These are phyloP conservation scores for Keiferia lycopersicella DNA, from an alignment of 2,888 invertebrate genomes.

Conservation along the genomic window DNA sequence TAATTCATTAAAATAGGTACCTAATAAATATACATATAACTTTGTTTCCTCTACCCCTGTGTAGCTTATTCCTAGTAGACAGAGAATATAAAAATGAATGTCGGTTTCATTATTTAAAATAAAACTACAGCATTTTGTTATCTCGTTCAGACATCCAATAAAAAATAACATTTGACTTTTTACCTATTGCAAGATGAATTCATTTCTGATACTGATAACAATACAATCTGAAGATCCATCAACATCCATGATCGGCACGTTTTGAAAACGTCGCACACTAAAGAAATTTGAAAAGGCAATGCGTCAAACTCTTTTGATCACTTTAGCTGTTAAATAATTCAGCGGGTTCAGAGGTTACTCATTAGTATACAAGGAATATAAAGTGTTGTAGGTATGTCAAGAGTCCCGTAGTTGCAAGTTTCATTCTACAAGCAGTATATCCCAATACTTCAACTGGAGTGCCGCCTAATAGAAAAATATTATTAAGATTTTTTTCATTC, in stretches of 20 bases:
- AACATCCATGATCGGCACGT: background rate
- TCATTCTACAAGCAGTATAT: slow-evolving; percentile 22
- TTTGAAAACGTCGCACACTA: background rate
- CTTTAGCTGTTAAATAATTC: slow-evolving; percentile 59
- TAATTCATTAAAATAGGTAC: too few relatives aligned
- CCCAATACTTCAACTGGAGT: slow-evolving; percentile 23
- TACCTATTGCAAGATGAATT: background rate
- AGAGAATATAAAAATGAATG: too few relatives aligned
- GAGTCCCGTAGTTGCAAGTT: slow-evolving; percentile 10
- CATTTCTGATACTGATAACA: background rate
- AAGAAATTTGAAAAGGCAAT: slow-evolving; percentile 23
- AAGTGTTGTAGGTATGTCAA: slow-evolving; percentile 30
- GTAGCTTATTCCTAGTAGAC: too few relatives aligned
- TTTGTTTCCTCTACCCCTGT: too few relatives aligned
- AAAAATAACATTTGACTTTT: background rate
- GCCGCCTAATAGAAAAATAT: slow-evolving; percentile 23
- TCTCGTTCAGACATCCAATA: too few relatives aligned
- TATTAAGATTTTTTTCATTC: background rate
- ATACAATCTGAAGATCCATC: slow-evolving; percentile 2
- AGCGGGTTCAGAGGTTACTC: slow-evolving; percentile 63
- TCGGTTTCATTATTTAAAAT: too few relatives aligned
- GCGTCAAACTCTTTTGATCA: slow-evolving; percentile 56
- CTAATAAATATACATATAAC: too few relatives aligned
- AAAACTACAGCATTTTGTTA: too few relatives aligned
- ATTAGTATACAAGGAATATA: slow-evolving; percentile 49